Base-by-base conservation (phyloP, 1,140 invertebrate genomes). In the Pentalonia nigronervosa region DNA sequence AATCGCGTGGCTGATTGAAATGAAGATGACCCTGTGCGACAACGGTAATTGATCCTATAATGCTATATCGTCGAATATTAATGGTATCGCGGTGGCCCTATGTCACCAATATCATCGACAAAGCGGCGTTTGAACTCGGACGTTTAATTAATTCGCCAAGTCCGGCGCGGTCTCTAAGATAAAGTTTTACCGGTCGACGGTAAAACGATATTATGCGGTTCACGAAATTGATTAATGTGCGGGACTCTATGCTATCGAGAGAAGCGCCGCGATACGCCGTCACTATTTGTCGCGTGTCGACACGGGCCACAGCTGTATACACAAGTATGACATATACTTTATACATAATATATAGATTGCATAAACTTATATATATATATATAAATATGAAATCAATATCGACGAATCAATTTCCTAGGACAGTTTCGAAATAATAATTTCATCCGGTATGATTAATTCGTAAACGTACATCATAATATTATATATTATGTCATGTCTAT, bases 321-420 rank as follows among this genome's bases (percentile, higher is more conserved):
- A 60, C 56, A 56, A 41, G 41, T 41, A 41, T 4, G 41, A 53
- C 14, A 23, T 7, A 23, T 56, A 56, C 23, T 56, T 23, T 56
- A 56, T 20, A 50, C 47, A 48, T 1, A 14, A 50, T 50, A 41
- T 41, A 41, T 41, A 41, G 48, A 14, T 3, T 48, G 1, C 14
- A 48, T 48, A 48, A 48, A 14, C 47, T 11, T 48, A 21, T 2
- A 50, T 20, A 9, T 25, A 56, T 60, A 60, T 30, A 25, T 60
- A 60, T 67, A 67, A 11, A n/a, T 67, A 67, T n/a, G n/a, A n/a
- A n/a, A n/a, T n/a, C n/a, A 76, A 76, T 76, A n/a, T 76, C 83
- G 83, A 45, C 41, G 17, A 86, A 86, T 86, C 36, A 41, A 25
- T 86, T 76, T 76, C 60, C 60, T 1, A 6, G n/a, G n/a, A 30